Conservation (phyloP, 1,140 invertebrate genomes). For the Camponotus floridanus region DNA sequence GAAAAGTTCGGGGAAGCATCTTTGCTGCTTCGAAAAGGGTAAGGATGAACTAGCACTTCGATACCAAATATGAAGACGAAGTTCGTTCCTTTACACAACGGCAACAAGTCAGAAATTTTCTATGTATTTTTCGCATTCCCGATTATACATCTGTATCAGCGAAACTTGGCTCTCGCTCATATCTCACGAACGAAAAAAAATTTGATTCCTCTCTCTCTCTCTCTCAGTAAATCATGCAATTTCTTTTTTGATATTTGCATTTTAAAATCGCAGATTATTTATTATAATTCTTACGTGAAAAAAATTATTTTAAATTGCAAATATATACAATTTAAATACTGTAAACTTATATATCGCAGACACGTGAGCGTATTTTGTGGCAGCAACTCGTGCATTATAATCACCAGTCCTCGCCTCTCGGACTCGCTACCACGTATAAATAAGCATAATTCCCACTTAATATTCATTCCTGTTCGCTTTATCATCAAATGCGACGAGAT, state of each 20-base stretch:
- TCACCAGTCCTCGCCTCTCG: constrained; percentile 6
- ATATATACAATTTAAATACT: not conserved
- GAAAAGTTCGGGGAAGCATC: constrained; percentile 57
- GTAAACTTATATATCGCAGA: not conserved
- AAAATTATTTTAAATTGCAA: not conserved
- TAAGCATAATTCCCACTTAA: constrained; percentile 41
- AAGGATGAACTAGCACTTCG: constrained; percentile 27
- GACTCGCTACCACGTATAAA: not conserved
- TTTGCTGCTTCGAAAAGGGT: not conserved
- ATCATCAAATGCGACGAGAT: not conserved
- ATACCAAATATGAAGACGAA: constrained; percentile 23
- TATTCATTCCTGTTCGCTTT: constrained; percentile 2
- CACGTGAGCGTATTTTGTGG: not conserved
- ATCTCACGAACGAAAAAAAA: constrained; percentile 21
- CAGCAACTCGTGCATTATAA: not conserved
- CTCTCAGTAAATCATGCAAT: constrained; percentile 22
- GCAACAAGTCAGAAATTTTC: constrained; percentile 52
- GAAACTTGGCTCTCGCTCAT: constrained; percentile 18
- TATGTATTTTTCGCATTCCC: constrained; percentile 32
- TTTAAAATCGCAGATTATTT: constrained; percentile 24
- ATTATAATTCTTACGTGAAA: not conserved
- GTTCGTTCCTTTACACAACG: constrained; percentile 34
- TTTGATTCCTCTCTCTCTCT: not conserved
- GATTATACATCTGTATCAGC: constrained; percentile 50
- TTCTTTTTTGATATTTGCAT: constrained; percentile 10